These are phyloP conservation scores for Spondyliosoma cantharus DNA, from an alignment of 2,797 vertebrate genomes.

Conservation along the genomic window DNA sequence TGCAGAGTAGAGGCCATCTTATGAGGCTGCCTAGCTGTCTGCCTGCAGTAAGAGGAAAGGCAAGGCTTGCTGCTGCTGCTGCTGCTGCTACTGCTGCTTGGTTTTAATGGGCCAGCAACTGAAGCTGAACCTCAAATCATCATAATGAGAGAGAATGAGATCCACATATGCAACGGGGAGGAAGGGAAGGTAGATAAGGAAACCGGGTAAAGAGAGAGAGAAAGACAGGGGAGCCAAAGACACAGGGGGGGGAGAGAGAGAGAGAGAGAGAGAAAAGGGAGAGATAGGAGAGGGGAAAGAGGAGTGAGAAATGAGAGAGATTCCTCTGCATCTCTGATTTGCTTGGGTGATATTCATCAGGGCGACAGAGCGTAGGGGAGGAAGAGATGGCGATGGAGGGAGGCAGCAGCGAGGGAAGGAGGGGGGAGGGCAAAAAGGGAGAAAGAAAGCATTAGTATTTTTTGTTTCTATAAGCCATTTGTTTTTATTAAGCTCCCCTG, in stretches of 20 bases:
- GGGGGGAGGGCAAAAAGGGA: slow-evolving; percentile 39
- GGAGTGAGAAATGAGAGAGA: slow-evolving; percentile 60
- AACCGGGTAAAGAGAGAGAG: slow-evolving; percentile 37
- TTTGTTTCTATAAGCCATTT: slow-evolving; percentile 77
- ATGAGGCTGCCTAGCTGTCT: slow-evolving; percentile 64
- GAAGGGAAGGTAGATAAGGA: slow-evolving; percentile 56
- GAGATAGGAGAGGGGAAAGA: slow-evolving; percentile 48
- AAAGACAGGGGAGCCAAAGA: slow-evolving; percentile 28
- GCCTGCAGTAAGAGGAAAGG: slow-evolving; percentile 64
- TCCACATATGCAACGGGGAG: slow-evolving; percentile 67
- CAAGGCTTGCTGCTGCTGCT: slow-evolving; percentile 53
- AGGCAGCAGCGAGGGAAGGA: slow-evolving; percentile 45
- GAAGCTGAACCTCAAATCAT: slow-evolving; percentile 82
- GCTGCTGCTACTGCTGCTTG: slow-evolving; percentile 66
- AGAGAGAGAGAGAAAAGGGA: slow-evolving; percentile 43
- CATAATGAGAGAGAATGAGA: slow-evolving; percentile 81
- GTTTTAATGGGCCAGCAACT: slow-evolving; percentile 81
- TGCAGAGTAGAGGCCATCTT: slow-evolving; percentile 77
- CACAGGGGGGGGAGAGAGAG: slow-evolving; percentile 28
- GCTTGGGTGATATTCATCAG: slow-evolving; percentile 80
- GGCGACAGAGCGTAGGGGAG: slow-evolving; percentile 70
- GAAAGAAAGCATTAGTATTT: slow-evolving; percentile 61
- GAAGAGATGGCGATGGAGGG: slow-evolving; percentile 68
- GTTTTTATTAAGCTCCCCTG: slow-evolving; percentile 69
- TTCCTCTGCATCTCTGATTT: slow-evolving; percentile 78